Conservation (phyloP, 2,797 vertebrate species). For the Champsocephalus gunnari region DNA sequence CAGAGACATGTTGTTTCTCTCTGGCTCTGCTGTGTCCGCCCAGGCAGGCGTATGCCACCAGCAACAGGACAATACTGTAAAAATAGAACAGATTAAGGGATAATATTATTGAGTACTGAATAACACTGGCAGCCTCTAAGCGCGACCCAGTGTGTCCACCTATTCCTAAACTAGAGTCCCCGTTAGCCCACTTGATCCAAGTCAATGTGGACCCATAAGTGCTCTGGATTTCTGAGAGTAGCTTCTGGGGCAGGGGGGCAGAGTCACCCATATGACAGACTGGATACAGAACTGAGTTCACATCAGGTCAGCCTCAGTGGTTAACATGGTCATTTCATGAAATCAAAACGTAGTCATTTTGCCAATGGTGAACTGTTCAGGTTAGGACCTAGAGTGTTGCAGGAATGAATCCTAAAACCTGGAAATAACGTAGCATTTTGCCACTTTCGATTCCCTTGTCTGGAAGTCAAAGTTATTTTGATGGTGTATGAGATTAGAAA, state of each 20-base stretch:
- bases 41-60: slow-evolving; percentile 8
- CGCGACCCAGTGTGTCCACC: slow-evolving; percentile 11
- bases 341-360: slow-evolving; percentile 6
- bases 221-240: slow-evolving; percentile 29
- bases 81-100: slow-evolving; percentile 18
- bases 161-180: slow-evolving; percentile 12
- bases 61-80: slow-evolving; percentile 17
- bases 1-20: slow-evolving; percentile 44
- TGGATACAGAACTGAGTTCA: slow-evolving; percentile 27
- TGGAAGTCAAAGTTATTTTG: too few relatives aligned
- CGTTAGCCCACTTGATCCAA: slow-evolving; percentile 44
- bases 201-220: slow-evolving; percentile 29
- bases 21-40: slow-evolving; percentile 25
- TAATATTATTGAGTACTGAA: neutral
- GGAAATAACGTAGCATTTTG: too few relatives aligned
- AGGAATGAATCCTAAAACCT: too few relatives aligned
- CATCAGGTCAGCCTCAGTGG: neutral
- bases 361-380: neutral
- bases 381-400: neutral
- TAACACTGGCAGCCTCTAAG: slow-evolving; percentile 10
- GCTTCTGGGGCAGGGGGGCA: slow-evolving; percentile 7
- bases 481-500: too few relatives aligned
- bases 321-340: neutral
- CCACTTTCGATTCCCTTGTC: too few relatives aligned
- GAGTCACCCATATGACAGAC: slow-evolving; percentile 43